Conservation (phyloP, 2,113 vertebrate species). For the Phrynocephalus versicolor region DNA sequence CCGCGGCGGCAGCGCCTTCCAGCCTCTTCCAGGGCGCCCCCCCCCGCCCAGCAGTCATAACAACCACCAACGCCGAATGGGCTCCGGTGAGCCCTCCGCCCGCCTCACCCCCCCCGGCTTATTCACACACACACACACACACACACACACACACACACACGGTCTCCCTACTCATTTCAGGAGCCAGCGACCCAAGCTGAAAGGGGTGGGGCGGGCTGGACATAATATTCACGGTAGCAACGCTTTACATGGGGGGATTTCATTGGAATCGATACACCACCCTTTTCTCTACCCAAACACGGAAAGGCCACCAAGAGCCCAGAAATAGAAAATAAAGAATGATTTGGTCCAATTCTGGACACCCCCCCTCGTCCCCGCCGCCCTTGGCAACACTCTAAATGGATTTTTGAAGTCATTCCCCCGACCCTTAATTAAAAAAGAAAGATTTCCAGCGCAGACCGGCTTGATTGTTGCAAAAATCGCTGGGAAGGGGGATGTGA, state of each 20-base stretch:
- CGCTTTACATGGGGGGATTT: neutral
- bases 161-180: neutral
- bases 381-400: no score
- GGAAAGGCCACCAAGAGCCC: neutral
- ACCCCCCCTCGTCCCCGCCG: neutral
- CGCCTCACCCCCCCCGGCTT: no score
- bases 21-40: conserved; percentile 28
- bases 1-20: conserved; percentile 40
- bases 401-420: no score
- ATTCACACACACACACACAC: no score
- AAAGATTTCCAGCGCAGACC: no score
- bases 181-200: no score
- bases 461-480: neutral
- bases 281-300: neutral
- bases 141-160: no score
- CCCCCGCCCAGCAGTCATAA: conserved; percentile 34
- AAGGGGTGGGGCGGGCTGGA: neutral
- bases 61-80: conserved; percentile 25
- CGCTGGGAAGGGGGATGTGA: neutral
- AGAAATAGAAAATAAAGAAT: neutral
- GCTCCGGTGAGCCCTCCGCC: neutral
- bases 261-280: neutral
- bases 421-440: neutral
- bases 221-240: neutral
- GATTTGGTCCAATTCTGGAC: neutral